Evolutionary conservation across 2,113 vertebrate genomes (phyloP), one percentile per base, ranked within the genome.

Genomic region (Tringa solitaria): DNA sequence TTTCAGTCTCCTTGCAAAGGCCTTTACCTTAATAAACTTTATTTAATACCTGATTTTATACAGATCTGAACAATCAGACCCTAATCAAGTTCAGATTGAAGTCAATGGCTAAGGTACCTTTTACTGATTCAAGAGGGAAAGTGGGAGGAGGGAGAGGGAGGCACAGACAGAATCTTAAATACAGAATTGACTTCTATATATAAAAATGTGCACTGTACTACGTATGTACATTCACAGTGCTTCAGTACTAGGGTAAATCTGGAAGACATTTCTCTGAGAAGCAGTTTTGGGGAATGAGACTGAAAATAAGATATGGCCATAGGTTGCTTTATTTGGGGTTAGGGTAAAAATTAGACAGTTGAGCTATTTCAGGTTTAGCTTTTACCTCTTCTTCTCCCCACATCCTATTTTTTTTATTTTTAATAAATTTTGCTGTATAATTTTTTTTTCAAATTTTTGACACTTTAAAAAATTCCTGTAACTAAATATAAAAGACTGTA

Each of bases 1-100:
- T 61, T 79, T 64, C 22, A 22, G 17, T 53, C 14, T 87, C 17
- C 8, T 10, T 37, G 19, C 64, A 73, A 89, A 94, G 51, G 67
- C 15, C 17, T 84, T 87, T 64, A 19, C 43, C 51, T 82, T 93
- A 82, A 87, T 59, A 92, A 72, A n/a, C 27, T 85, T 79, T 68
- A 37, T 48, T 87, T 85, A 64, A 27, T 37, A 53, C 8, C 39
- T 89, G 81, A 79, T 76, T 96, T 94, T 87, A 41, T 24, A 78
- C 4, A 78, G 53, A 84, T 57, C 30, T 54, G 69, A 87, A 75
- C 53, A 91, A 82, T 84, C 77, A 91, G n/a, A 82, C n/a, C 6
- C 24, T 89, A 93, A 96, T 87, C 65, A 85, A 88, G 53, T 85
- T 88, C 82, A 68, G 20, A 79, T 2, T 76, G 61, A 95, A 93